phyloP scores from a whole-genome alignment of 2,113 vertebrate species.

The Aptenodytes forsteri region DNA sequence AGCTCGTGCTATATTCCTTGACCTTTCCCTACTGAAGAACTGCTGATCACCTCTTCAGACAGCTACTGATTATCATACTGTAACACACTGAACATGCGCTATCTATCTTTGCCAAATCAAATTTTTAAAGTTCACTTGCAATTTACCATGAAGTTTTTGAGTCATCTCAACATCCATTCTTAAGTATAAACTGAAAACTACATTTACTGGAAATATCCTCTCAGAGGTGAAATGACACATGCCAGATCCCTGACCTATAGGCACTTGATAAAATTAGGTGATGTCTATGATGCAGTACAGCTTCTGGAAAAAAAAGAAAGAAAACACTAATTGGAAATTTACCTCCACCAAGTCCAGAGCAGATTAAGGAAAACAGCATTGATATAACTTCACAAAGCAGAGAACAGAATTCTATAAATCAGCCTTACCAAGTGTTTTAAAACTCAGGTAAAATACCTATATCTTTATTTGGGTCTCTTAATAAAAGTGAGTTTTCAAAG shows the following conservation, averaged over 20 bases:
- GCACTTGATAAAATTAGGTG: slow-evolving; percentile 72
- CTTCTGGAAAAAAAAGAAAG: slow-evolving; percentile 13
- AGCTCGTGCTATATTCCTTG: slow-evolving; percentile 29
- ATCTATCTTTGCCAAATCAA: slow-evolving; percentile 62
- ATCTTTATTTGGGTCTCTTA: not conserved
- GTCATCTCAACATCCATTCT: slow-evolving; percentile 65
- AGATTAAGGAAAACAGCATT: not conserved
- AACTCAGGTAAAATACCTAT: not conserved
- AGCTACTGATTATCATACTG: not conserved
- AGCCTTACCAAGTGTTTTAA: not conserved
- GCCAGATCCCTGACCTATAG: slow-evolving; percentile 76
- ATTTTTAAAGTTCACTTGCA: slow-evolving; percentile 73
- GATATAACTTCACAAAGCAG: not conserved
- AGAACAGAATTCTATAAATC: not conserved
- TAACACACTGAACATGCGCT: slow-evolving; percentile 13
- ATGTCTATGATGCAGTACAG: slow-evolving; percentile 60
- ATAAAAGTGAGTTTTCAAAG: not conserved
- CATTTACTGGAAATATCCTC: slow-evolving; percentile 73
- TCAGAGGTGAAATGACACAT: slow-evolving; percentile 68
- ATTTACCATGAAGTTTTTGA: slow-evolving; percentile 71
- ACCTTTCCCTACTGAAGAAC: slow-evolving; percentile 20
- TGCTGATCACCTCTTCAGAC: slow-evolving; percentile 28
- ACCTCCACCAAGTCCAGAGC: not conserved
- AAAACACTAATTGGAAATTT: slow-evolving; percentile 48
- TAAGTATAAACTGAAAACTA: slow-evolving; percentile 68